A percentile compares a stretch with the other conserved stretches of the same genome.
phyloP scores from a whole-genome alignment of 2,888 invertebrate genomes.

The Macrosiphum euphorbiae region DNA sequence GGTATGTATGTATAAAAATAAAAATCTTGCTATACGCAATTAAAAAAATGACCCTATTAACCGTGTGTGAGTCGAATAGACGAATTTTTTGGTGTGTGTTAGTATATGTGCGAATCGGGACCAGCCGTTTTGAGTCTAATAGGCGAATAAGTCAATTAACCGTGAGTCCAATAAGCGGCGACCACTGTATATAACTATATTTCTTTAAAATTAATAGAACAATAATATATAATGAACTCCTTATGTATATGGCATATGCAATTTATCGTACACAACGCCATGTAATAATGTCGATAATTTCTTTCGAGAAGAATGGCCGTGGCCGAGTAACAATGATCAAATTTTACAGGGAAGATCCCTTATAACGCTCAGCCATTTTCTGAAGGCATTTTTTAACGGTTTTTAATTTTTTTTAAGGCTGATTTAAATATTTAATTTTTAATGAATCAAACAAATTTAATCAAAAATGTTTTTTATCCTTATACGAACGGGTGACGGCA shows the following conservation, averaged over 20 bases:
- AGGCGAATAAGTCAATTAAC: too few species aligned
- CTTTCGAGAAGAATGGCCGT: not conserved
- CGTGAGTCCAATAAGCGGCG: too few species aligned
- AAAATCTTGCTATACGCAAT: too few species aligned
- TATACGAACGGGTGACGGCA: not conserved
- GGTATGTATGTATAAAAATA: too few species aligned
- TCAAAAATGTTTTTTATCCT: not conserved
- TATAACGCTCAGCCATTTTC: not conserved
- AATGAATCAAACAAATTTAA: not conserved
- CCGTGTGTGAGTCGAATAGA: too few species aligned
- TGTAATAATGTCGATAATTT: not conserved
- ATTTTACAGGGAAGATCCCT: not conserved
- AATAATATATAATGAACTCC: not conserved
- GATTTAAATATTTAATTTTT: not conserved
- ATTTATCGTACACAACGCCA: not conserved
- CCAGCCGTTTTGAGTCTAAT: too few species aligned
- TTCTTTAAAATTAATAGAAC: not conserved
- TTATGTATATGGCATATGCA: conserved; percentile 4
- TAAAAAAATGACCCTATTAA: too few species aligned
- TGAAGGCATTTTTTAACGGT: too few species aligned
- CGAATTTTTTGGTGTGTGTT: too few species aligned
- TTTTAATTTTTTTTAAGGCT: not conserved
- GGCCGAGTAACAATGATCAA: not conserved
- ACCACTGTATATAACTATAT: too few species aligned
- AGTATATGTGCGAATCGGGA: too few species aligned